Evolutionary conservation across 2,888 invertebrate genomes (phyloP), one percentile per base, ranked within the genome.

Genomic region (Piscicola geometra): DNA sequence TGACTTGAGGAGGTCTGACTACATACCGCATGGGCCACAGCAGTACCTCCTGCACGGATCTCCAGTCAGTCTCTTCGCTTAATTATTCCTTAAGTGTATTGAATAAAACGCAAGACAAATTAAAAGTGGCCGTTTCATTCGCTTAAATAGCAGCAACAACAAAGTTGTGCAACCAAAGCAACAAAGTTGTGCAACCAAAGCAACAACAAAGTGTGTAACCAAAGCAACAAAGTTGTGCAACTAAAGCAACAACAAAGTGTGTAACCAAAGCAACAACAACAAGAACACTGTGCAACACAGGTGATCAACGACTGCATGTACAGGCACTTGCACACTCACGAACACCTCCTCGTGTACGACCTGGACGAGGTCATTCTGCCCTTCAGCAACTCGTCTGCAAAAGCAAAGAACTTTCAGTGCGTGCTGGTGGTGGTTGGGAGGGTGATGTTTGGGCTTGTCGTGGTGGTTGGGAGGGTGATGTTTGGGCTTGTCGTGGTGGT

Each of bases 301-400:
- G 69, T 77, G 28, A 67, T 78, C 1, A 79, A 78, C 56, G 79
- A 79, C 77, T 79, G 79, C 36, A 76, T 79, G 77, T 73, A 76
- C 69, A 67, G 78, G 25, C 71, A 77, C 74, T 73, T 79, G 75
- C 76, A 77, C 68, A 32, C 73, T 21, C 75, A 76, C 47, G 70
- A 68, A 12, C 71, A 76, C 67, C 50, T 79, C 21, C 47, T 77
- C 18, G 67, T 77, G 3, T 69, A 76, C 32, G 78, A 79, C 71
- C 47, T 79, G n/a, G 79, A 78, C 41, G 79, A 79, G 41, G 70
- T 78, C 25, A 78, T 79, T 33, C 74, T 79, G 67, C 79, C 79
- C 15, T 60, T 47, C 12, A 71, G 36, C 12, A 36, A 76, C 47
- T 18, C 35, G 5, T 72, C 73, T 25, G 21, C 21, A 33, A 21